Evolutionary conservation across 2,888 invertebrate genomes (phyloP).

Genomic region (Oscheius sp.): DNA sequence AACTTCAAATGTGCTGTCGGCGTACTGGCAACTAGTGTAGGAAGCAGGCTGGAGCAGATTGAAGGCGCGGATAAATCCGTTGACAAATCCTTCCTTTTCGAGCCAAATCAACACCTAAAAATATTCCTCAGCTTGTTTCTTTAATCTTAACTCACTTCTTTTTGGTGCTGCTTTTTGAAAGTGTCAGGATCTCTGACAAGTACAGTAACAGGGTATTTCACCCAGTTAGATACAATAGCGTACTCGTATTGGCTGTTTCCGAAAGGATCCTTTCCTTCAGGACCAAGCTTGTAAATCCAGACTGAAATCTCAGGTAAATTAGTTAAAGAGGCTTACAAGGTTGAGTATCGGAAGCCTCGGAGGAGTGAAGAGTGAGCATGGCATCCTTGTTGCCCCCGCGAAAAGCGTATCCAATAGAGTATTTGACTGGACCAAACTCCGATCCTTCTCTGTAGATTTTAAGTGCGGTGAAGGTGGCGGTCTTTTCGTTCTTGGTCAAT

Average conservation of each 20-base stretch:
- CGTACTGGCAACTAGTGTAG: slow-evolving; percentile 69
- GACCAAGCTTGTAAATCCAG: slow-evolving; percentile 71
- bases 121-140: not conserved
- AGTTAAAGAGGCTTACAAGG: slow-evolving; percentile 59
- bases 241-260: slow-evolving; percentile 71
- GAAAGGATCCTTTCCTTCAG: slow-evolving; percentile 70
- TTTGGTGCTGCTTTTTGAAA: slow-evolving; percentile 68
- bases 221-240: slow-evolving; percentile 71
- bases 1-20: slow-evolving; percentile 70
- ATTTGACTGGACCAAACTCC: slow-evolving; percentile 69
- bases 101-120: slow-evolving; percentile 59
- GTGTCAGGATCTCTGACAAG: slow-evolving; percentile 70
- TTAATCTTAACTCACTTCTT: slow-evolving; percentile 38
- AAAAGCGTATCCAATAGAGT: slow-evolving; percentile 71
- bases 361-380: slow-evolving; percentile 70
- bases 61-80: slow-evolving; percentile 70
- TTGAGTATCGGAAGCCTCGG: slow-evolving; percentile 68
- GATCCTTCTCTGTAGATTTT: slow-evolving; percentile 71
- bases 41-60: slow-evolving; percentile 69
- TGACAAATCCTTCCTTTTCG: slow-evolving; percentile 69
- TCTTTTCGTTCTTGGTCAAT: slow-evolving; percentile 70
- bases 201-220: slow-evolving; percentile 71
- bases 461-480: slow-evolving; percentile 70
- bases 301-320: slow-evolving; percentile 47
- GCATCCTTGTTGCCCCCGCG: slow-evolving; percentile 70